Conservation (phyloP, 2,113 vertebrate species). For the Gobiocypris rarus region DNA sequence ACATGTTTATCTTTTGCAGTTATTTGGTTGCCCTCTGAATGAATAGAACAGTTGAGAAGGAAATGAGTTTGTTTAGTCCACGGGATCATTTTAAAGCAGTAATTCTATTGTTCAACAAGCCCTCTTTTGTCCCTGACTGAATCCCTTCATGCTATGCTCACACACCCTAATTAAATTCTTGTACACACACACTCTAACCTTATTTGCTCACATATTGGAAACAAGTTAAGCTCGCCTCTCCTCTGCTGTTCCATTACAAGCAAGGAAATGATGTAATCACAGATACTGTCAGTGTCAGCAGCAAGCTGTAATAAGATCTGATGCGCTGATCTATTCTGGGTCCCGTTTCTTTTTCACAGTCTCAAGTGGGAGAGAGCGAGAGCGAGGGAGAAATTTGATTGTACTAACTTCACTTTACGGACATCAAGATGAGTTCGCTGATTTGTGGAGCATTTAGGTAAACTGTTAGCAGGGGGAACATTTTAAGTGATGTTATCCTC, state of each 20-base stretch:
- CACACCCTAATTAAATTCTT: background rate
- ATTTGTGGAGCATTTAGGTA: background rate
- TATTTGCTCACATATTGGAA: slow-evolving; percentile 42
- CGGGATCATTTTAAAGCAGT: background rate
- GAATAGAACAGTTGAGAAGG: background rate
- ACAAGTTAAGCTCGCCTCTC: slow-evolving; percentile 38
- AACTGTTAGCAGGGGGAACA: background rate
- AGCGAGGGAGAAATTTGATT: slow-evolving; percentile 23
- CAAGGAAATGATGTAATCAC: slow-evolving; percentile 26
- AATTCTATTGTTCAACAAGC: background rate
- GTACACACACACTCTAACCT: slow-evolving; percentile 42
- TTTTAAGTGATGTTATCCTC: background rate
- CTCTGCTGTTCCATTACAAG: slow-evolving; percentile 24
- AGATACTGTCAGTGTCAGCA: slow-evolving; percentile 28
- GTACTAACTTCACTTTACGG: background rate
- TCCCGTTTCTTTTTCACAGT: slow-evolving; percentile 5
- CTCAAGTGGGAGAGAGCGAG: background rate
- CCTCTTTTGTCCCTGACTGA: background rate
- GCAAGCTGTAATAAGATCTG: slow-evolving; percentile 19
- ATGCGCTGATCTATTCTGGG: background rate
- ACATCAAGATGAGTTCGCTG: slow-evolving; percentile 16
- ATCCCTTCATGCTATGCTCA: background rate
- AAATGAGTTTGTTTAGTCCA: background rate
- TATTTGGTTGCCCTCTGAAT: background rate
- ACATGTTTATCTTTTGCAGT: background rate